phyloP scores from a whole-genome alignment of 2,113 vertebrate genomes.

The Raphicerus campestris region DNA sequence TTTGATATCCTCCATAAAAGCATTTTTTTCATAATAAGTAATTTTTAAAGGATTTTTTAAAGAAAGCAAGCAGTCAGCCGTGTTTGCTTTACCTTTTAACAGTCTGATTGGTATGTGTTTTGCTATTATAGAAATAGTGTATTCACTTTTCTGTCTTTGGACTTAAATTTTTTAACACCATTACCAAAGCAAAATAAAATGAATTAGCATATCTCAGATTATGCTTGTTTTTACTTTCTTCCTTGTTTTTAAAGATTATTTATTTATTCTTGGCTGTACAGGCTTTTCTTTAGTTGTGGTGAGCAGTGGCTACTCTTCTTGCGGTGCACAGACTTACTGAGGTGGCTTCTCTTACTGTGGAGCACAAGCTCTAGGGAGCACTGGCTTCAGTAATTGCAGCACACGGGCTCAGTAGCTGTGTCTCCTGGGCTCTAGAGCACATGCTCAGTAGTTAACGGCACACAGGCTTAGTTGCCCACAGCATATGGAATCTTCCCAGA shows the following conservation, averaged over 20 bases:
- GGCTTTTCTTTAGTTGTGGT: background rate
- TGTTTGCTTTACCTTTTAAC: background rate
- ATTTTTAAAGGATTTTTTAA: slow-evolving; percentile 37
- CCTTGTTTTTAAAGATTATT: background rate
- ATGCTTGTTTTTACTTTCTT: background rate
- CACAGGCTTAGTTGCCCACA: background rate
- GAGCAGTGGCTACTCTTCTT: background rate
- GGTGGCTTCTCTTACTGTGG: background rate
- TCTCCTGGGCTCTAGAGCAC: background rate
- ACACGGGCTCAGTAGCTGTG: background rate
- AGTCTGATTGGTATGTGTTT: background rate
- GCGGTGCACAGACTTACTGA: background rate
- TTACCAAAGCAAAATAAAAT: slow-evolving; percentile 40
- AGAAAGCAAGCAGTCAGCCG: background rate
- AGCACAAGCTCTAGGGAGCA: background rate
- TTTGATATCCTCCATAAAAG: slow-evolving; percentile 40
- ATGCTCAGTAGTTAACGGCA: background rate
- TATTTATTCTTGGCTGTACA: background rate
- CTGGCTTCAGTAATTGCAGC: background rate
- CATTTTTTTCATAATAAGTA: slow-evolving; percentile 30
- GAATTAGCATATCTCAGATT: background rate
- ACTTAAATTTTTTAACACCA: background rate
- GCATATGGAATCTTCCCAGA: background rate
- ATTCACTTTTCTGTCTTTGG: slow-evolving; percentile 60
- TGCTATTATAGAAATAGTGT: background rate